Base-by-base conservation (phyloP, 2,113 vertebrate genomes). In the Hemiprocne comata region DNA sequence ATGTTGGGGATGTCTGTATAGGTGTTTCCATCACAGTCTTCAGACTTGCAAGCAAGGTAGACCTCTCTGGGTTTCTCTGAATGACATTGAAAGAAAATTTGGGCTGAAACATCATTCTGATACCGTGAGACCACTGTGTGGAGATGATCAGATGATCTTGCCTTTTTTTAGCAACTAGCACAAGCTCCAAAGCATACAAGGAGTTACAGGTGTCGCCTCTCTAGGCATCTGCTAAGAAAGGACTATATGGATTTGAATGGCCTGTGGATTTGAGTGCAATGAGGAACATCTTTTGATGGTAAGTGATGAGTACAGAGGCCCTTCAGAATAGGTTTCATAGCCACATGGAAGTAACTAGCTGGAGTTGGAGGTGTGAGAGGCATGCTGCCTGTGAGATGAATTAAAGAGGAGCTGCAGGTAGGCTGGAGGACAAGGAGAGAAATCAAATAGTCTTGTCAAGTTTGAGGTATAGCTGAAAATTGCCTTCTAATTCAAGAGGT, bases 1-100 rank as follows among this genome's bases (percentile, higher is more conserved):
- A 0, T 17, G 8, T 42, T 6, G 11, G 38, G 42, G 17, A 20
- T 62, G 18, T 33, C 5, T 5, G 1, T 58, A 3, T 17, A 46
- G 42, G 25, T 17, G 34, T 53, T 51, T n/a, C n/a, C n/a, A n/a
- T n/a, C n/a, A n/a, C n/a, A n/a, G n/a, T n/a, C n/a, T n/a, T n/a
- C n/a, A n/a, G n/a, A n/a, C n/a, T n/a, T n/a, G n/a, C n/a, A n/a
- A n/a, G n/a, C n/a, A n/a, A n/a, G 24, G 46, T 9, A 50, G 10
- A 58, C 2, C 33, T 74, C 10, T 28, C 17, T 36, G 18, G 13
- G 8, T 29, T 80, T 36, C 64, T 80, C 51, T 42, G 5, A 73
- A 31, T 53, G 26, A 14, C 11, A 7, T 9, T 34, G 26, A 15
- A n/a, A 44, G 36, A 65, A 69, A 72, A 65, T n/a, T n/a, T n/a